Conservation (phyloP, 1,140 invertebrate species). For the Drosophila parvula region DNA sequence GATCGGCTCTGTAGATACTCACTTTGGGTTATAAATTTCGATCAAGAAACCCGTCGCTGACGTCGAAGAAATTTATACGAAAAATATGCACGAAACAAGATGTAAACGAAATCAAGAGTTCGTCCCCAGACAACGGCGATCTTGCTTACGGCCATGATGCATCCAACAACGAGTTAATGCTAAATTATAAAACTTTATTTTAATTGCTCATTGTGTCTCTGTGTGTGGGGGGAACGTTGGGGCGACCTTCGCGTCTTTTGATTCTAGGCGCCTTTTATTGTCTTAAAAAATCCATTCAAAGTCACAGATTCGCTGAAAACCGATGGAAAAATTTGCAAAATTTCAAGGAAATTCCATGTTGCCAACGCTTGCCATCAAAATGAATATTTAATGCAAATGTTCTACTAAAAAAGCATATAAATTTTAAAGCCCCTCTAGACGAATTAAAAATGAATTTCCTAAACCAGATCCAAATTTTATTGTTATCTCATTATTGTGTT, state of each 20-base stretch:
- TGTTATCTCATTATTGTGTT: constrained; percentile 27
- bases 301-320: constrained; percentile 40
- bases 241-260: constrained; percentile 23
- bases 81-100: constrained; percentile 52
- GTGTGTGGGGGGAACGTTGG: constrained; percentile 30
- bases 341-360: constrained; percentile 67
- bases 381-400: constrained; percentile 29
- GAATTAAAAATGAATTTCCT: constrained; percentile 40
- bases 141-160: constrained; percentile 37
- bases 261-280: constrained; percentile 47
- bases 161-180: constrained; percentile 29
- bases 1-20: constrained; percentile 35
- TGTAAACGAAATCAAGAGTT: constrained; percentile 78
- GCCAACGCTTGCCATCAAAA: constrained; percentile 31
- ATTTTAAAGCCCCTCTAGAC: constrained; percentile 16
- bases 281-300: constrained; percentile 43
- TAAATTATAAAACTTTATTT: constrained; percentile 43
- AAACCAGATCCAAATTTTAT: constrained; percentile 48
- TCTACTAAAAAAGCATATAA: constrained; percentile 38
- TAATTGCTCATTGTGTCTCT: constrained; percentile 56
- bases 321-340: constrained; percentile 73
- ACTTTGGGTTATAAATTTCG: constrained; percentile 57
- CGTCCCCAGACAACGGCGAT: constrained; percentile 9
- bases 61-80: constrained; percentile 67
- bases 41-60: constrained; percentile 69